phyloP scores from a whole-genome alignment of 2,888 invertebrate genomes.

The Oxycera nigricornis region DNA sequence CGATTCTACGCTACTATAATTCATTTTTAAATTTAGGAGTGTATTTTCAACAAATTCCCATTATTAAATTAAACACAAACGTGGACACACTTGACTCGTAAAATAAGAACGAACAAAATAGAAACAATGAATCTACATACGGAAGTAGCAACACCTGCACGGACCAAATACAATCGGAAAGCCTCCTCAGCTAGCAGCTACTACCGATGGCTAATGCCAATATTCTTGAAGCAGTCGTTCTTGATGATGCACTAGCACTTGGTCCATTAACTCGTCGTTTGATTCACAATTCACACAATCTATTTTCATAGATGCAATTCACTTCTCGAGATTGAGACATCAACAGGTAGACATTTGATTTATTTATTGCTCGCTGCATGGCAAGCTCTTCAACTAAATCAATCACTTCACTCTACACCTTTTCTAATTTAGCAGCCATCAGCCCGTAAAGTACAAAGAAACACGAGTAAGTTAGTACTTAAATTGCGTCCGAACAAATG shows the following conservation, averaged over 20 bases:
- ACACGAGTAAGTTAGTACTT: too few relatives aligned
- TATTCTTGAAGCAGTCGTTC: background rate
- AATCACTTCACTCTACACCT: background rate
- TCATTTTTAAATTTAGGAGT: too few relatives aligned
- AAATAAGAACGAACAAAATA: background rate
- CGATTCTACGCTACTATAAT: too few relatives aligned
- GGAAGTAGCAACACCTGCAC: constrained; percentile 24
- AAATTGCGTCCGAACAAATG: too few relatives aligned
- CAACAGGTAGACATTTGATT: background rate
- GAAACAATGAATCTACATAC: constrained; percentile 9
- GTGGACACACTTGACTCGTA: background rate
- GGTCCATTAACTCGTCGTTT: background rate
- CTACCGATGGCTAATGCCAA: background rate
- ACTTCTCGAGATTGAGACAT: background rate
- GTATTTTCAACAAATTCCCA: too few relatives aligned
- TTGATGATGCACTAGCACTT: constrained; percentile 19
- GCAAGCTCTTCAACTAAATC: background rate
- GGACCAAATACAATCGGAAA: background rate
- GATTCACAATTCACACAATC: background rate
- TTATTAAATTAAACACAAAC: background rate
- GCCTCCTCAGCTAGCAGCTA: background rate
- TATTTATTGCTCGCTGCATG: background rate
- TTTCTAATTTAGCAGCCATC: too few relatives aligned
- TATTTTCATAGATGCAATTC: background rate
- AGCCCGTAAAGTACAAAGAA: too few relatives aligned